Percentiles rank a stretch among this genome's conserved stretches.
These are phyloP conservation scores for Drosophila parthenogenetica DNA, from an alignment of 2,888 invertebrate genomes.

Conservation along the genomic window DNA sequence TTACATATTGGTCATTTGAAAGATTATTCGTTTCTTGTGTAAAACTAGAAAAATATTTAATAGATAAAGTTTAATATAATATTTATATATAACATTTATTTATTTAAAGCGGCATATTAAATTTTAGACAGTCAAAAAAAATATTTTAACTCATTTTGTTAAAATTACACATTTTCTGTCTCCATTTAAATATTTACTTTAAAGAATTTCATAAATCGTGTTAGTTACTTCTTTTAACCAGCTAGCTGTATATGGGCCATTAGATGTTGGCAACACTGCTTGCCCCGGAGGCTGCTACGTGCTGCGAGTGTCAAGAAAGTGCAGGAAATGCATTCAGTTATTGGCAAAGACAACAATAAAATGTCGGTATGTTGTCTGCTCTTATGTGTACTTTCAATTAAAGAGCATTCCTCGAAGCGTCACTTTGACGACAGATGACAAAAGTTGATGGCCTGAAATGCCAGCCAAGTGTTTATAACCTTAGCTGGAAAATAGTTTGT, in stretches of 20 bases:
- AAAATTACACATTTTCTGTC: no score
- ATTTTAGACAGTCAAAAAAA: no score
- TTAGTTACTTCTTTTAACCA: not conserved
- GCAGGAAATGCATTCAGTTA: slow-evolving; percentile 50
- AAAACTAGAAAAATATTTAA: no score
- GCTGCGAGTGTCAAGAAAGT: slow-evolving; percentile 37
- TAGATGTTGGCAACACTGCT: not conserved
- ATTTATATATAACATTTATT: no score
- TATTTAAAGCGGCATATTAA: no score
- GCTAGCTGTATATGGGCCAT: not conserved
- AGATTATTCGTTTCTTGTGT: no score
- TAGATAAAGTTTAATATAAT: no score
- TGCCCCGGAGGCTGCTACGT: slow-evolving; percentile 37
- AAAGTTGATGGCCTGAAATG: slow-evolving; percentile 35
- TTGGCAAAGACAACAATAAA: slow-evolving; percentile 29
- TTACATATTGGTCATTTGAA: no score
- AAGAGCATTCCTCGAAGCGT: not conserved
- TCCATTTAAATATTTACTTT: no score
- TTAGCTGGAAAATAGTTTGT: slow-evolving; percentile 1
- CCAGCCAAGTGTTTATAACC: slow-evolving; percentile 1
- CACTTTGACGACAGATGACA: slow-evolving; percentile 48
- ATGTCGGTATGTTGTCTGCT: slow-evolving; percentile 31
- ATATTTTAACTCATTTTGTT: no score
- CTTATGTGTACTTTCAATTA: slow-evolving; percentile 48
- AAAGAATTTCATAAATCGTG: no score